Evolutionary conservation across 2,797 vertebrate genomes (phyloP), one percentile per base, ranked within the genome.

Genomic region (Acanthurus leucopareius): DNA sequence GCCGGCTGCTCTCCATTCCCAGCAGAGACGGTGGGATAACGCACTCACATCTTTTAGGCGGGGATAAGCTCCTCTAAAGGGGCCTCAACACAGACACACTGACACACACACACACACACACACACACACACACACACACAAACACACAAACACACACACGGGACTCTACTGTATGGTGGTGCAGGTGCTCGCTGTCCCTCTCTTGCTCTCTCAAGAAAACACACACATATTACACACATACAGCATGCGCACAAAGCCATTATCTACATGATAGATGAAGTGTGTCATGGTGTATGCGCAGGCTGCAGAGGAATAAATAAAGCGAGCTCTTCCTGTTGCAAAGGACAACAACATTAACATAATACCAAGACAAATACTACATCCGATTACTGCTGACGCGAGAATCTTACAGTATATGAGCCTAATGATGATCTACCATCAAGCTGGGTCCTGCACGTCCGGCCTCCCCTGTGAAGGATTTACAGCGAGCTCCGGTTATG

Each of bases 301-400:
- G 67, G 83, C 90, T 66, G 72, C 69, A 19, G 84, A 13, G 63
- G 75, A 76, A 91, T 79, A 88, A 91, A 93, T 91, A 92, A 89
- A 84, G 77, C 72, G 32, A 59, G 84, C 80, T 68, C 72, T 83
- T 89, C 79, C 84, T 67, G 77, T 82, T 74, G 59, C 86, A 89
- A 89, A 88, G 86, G 87, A 92, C 88, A 91, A 91, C 88, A 87
- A 78, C 79, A 90, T 91, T 90, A 93, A 73, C 86, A 88, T 88
- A 89, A 92, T 68, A 86, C 80, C 67, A 75, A 91, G 90, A 93
- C 87, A 88, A 92, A 93, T 88, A 79, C 60, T 53, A 58, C 82
- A 81, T 75, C 69, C 51, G 70, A 94, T 92, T 90, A 89, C 75
- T 81, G 89, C 88, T 89, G 91, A 90, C 75, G 69, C 51, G 20